phyloP scores from a whole-genome alignment of 2,113 vertebrate species.

The Psittacula cyanocephala region DNA sequence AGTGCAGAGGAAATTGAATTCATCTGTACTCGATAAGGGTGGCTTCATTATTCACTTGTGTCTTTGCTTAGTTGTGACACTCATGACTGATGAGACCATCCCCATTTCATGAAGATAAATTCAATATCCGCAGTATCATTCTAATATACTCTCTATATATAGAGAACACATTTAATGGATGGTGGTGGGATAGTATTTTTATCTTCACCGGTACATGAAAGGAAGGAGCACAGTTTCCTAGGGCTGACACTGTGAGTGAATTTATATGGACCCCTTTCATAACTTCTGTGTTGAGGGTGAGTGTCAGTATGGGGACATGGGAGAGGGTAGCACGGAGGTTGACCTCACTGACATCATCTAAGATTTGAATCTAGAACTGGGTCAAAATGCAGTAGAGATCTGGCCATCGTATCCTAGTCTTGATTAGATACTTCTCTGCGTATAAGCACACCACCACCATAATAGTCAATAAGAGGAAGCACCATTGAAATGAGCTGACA shows the following conservation, averaged over 20 bases:
- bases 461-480: background rate
- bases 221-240: constrained; percentile 63
- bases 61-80: constrained; percentile 67
- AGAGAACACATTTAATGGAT: constrained; percentile 72
- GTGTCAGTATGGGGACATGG: background rate
- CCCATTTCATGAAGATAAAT: constrained; percentile 75
- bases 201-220: constrained; percentile 68
- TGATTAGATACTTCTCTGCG: background rate
- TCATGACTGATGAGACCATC: constrained; percentile 71
- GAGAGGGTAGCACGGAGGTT: background rate
- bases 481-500: background rate
- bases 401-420: background rate
- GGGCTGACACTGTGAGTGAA: constrained; percentile 53
- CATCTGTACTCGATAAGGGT: constrained; percentile 72
- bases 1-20: constrained; percentile 77
- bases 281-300: constrained; percentile 20
- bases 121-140: constrained; percentile 68
- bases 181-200: constrained; percentile 69
- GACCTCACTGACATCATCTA: background rate
- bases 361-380: background rate
- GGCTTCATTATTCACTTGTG: constrained; percentile 71
- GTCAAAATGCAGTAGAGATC: background rate
- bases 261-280: constrained; percentile 35
- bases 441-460: background rate
- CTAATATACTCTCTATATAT: constrained; percentile 70